These are phyloP conservation scores for Cheilinus undulatus DNA, from an alignment of 2,113 vertebrate genomes.

Conservation along the genomic window DNA sequence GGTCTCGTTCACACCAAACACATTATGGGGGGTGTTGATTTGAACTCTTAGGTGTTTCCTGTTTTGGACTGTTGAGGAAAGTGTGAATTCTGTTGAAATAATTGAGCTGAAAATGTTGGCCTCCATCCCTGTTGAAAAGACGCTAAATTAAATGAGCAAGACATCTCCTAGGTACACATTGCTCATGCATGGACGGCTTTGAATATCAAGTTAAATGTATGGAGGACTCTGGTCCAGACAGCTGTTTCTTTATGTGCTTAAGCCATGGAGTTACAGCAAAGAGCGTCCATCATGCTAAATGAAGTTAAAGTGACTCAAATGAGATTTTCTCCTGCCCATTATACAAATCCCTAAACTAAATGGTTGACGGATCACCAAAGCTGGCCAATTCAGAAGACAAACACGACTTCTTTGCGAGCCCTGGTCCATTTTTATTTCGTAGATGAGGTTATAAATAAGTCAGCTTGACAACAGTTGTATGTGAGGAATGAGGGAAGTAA, in stretches of 20 bases:
- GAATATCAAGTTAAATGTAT: constrained; percentile 21
- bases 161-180: constrained; percentile 25
- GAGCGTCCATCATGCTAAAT: constrained; percentile 56
- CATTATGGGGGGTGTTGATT: neutral
- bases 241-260: constrained; percentile 13
- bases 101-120: neutral
- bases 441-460: constrained; percentile 35
- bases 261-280: constrained; percentile 10
- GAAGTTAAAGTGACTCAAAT: constrained; percentile 49
- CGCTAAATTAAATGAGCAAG: constrained; percentile 39
- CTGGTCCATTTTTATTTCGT: neutral
- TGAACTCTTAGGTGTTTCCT: neutral
- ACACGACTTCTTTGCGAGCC: neutral
- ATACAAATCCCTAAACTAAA: constrained; percentile 25
- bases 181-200: neutral
- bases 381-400: neutral
- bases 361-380: constrained; percentile 42
- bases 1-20: neutral
- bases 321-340: constrained; percentile 32
- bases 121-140: constrained; percentile 2
- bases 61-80: neutral
- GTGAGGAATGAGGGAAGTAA: constrained; percentile 34
- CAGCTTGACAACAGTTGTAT: constrained; percentile 43
- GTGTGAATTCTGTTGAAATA: constrained; percentile 7
- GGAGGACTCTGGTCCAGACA: constrained; percentile 1